phyloP scores from a whole-genome alignment of 2,797 vertebrate species.

The Darevskia nairensis region DNA sequence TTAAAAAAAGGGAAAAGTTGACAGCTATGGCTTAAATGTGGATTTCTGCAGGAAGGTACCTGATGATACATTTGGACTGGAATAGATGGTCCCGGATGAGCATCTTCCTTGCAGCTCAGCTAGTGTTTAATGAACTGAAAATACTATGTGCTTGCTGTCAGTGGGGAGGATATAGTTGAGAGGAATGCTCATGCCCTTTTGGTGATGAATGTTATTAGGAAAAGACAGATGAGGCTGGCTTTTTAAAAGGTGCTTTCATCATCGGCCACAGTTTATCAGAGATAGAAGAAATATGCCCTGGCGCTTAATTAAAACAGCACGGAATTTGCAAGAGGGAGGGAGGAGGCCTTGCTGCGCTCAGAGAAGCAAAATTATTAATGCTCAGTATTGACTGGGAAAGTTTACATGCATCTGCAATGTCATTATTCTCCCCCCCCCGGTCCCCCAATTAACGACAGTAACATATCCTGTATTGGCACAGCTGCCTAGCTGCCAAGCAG shows the following conservation, averaged over 20 bases:
- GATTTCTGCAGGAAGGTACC: neutral
- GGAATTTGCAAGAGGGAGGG: neutral
- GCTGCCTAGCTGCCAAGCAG: neutral
- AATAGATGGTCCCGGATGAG: conserved; percentile 27
- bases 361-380: neutral
- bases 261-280: neutral
- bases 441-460: neutral
- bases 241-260: conserved; percentile 27
- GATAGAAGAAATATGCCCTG: conserved; percentile 6
- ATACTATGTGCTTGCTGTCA: conserved; percentile 56
- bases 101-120: neutral
- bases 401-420: neutral
- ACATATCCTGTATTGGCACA: neutral
- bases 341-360: neutral
- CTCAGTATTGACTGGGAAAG: neutral
- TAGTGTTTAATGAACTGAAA: conserved; percentile 69
- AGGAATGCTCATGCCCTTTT: conserved; percentile 71
- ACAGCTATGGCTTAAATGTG: neutral
- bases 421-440: neutral
- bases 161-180: conserved; percentile 54
- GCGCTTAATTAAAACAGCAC: conserved; percentile 14
- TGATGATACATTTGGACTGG: conserved; percentile 20
- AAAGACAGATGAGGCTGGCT: conserved; percentile 14
- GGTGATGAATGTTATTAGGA: conserved; percentile 59
- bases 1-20: no score